A percentile compares a stretch with the other conserved stretches of the same genome.
Conservation (phyloP, 2,888 invertebrate species). For the Sylvicola cinctus region DNA sequence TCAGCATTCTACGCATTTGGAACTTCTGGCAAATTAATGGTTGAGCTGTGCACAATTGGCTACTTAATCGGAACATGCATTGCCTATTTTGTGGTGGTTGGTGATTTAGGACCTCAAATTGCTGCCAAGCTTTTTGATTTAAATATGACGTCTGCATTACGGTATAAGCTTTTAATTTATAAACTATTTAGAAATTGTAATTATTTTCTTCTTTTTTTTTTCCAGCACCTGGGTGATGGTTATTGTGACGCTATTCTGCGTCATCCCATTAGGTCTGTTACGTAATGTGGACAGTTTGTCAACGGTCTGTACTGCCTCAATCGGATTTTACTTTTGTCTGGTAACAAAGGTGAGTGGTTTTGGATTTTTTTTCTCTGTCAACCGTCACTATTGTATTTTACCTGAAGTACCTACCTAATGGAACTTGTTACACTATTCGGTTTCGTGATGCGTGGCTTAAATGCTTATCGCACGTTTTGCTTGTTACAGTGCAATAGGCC, state of each 20-base stretch:
- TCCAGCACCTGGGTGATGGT: slow-evolving; percentile 45
- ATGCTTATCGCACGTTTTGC: no score
- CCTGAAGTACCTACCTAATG: no score
- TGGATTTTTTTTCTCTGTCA: no score
- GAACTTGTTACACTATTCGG: no score
- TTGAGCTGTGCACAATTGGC: slow-evolving; percentile 84
- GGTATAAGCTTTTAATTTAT: slow-evolving; percentile 19
- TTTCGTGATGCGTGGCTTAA: no score
- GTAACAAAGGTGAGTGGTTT: slow-evolving; percentile 41
- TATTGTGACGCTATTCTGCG: slow-evolving; percentile 54
- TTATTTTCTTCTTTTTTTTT: slow-evolving; percentile 4
- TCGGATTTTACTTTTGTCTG: slow-evolving; percentile 77
- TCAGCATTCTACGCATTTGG: slow-evolving; percentile 81
- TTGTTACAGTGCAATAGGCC: no score
- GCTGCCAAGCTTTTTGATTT: slow-evolving; percentile 57
- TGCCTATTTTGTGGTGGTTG: slow-evolving; percentile 94
- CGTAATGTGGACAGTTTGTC: slow-evolving; percentile 78
- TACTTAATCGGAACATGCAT: slow-evolving; percentile 88
- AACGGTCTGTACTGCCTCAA: slow-evolving; percentile 71
- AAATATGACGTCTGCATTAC: slow-evolving; percentile 41
- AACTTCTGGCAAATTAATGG: slow-evolving; percentile 69
- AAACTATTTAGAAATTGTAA: not conserved
- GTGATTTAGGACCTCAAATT: slow-evolving; percentile 86
- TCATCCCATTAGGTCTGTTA: slow-evolving; percentile 73
- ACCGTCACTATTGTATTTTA: no score